Base-by-base conservation (phyloP, 2,888 invertebrate species). In the Apamea sordens region DNA sequence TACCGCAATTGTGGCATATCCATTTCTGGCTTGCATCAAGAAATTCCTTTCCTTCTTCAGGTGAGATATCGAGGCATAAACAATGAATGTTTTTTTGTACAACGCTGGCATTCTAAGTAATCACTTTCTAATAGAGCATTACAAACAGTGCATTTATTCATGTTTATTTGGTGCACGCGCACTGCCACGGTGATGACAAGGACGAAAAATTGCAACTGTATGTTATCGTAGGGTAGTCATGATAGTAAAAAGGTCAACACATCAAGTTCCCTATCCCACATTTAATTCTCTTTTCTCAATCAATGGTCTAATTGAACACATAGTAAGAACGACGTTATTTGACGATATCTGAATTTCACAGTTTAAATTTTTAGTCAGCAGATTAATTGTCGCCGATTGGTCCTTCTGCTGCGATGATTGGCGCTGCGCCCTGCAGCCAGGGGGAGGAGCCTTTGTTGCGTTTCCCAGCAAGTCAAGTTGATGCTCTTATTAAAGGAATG, bases 81-180 rank as follows among this genome's bases (percentile, higher is more conserved):
- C 0, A 67, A n/a, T 67, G 67, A 1, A 67, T 44, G 18, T 15
- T 67, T 67, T 1, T 59, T 5, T 5, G 4, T n/a, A n/a, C 59
- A 11, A 11, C 59, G n/a, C 59, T 59, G 59, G 59, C 24, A 59
- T 59, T 59, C 59, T 1, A 59, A 59, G n/a, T 59, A 59, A 59
- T 59, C 53, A 21, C 6, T 53, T 53, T 65, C 64, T 36, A 24
- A 21, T 2, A 65, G 24, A 0, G 13, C 24, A 24, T 24, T 65
- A 65, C 65, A 65, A 36, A 65, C 67, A n/a, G 41, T 44, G 18
- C 67, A n/a, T n/a, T 11, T n/a, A 59, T n/a, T 59, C 53, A 53
- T 53, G 53, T 6, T 53, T 53, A 53, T 53, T 53, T 21, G 5
- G 53, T 53, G 53, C 53, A 21, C 53, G 21, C 53, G 53, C 53